These are phyloP conservation scores for Microctonus brassicae DNA, from an alignment of 2,888 invertebrate species.

Conservation along the genomic window DNA sequence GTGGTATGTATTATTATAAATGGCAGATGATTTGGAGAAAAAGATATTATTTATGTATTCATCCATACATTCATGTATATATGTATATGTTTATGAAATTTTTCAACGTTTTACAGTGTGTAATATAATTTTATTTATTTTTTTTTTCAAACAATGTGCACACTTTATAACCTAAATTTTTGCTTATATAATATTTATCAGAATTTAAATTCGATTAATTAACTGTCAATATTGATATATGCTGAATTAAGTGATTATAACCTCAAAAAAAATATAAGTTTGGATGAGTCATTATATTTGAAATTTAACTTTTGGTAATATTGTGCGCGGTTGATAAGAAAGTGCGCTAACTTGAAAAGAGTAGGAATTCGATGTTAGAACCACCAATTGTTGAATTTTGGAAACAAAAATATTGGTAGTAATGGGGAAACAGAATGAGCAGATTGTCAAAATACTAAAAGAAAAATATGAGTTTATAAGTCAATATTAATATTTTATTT, in stretches of 20 bases:
- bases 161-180: too few relatives aligned
- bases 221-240: neutral
- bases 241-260: neutral
- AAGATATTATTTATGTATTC: too few relatives aligned
- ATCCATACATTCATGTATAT: too few relatives aligned
- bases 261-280: neutral
- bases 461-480: neutral
- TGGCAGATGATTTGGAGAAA: neutral
- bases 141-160: too few relatives aligned
- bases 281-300: neutral
- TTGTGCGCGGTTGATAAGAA: neutral
- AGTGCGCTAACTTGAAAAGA: too few relatives aligned
- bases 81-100: neutral
- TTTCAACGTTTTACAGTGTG: too few relatives aligned
- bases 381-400: neutral
- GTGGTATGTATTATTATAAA: neutral
- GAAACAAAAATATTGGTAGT: neutral
- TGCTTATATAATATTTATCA: too few relatives aligned
- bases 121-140: too few relatives aligned
- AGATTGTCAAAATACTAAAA: too few relatives aligned
- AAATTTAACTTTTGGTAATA: neutral
- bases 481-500: neutral
- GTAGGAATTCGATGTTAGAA: neutral
- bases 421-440: too few relatives aligned
- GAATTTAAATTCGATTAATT: too few relatives aligned